A percentile compares a stretch with the other conserved stretches of the same genome.
Evolutionary conservation across 2,113 vertebrate genomes (phyloP).

Genomic region (Eidolon helvum): DNA sequence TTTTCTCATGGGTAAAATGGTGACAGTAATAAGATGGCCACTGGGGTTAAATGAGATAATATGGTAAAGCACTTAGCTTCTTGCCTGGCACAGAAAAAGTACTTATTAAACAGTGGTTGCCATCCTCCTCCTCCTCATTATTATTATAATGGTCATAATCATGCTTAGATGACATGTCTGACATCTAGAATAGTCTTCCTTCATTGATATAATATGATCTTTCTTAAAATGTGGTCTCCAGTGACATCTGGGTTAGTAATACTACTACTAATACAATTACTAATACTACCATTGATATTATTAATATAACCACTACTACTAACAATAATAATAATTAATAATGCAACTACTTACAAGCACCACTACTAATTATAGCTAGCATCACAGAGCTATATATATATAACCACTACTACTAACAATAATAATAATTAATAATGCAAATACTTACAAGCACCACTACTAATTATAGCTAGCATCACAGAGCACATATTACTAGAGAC

Average conservation of each 20-base stretch:
- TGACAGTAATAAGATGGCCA: neutral
- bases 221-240: neutral
- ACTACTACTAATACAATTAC: neutral
- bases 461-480: accelerated
- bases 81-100: neutral
- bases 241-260: neutral
- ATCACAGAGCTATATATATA: too few species aligned
- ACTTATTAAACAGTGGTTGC: neutral
- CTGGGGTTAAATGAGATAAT: neutral
- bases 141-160: neutral
- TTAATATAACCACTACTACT: neutral
- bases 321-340: neutral
- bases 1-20: neutral
- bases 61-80: accelerated
- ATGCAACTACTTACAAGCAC: neutral
- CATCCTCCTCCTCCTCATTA: neutral
- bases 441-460: neutral
- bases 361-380: neutral
- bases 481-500: neutral
- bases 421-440: neutral
- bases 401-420: too few species aligned
- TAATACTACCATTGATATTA: neutral
- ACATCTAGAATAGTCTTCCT: neutral
- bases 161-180: neutral
- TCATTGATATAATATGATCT: neutral